phyloP scores from a whole-genome alignment of 1,140 invertebrate genomes.

The Pectinophora gossypiella region DNA sequence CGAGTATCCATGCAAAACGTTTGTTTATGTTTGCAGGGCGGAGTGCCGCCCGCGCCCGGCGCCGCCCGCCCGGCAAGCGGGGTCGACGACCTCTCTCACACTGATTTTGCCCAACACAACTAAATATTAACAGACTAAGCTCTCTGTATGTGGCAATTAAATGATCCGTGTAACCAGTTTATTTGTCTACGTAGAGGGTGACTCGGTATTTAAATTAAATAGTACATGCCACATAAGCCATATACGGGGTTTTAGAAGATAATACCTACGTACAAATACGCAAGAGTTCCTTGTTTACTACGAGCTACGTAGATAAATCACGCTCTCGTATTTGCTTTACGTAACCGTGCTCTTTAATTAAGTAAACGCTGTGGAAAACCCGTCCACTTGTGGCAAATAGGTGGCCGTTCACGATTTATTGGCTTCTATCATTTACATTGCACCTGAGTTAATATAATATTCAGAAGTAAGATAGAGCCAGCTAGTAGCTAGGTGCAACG shows the following conservation, averaged over 20 bases:
- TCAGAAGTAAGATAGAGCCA: not conserved
- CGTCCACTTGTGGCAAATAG: not conserved
- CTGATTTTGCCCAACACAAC: conserved; percentile 3
- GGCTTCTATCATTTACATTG: not conserved
- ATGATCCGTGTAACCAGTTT: conserved; percentile 2
- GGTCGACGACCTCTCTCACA: not conserved
- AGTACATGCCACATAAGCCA: no score
- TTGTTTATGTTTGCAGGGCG: conserved; percentile 20
- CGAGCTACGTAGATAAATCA: not conserved
- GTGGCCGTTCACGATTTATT: not conserved
- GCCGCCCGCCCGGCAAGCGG: not conserved
- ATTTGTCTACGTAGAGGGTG: not conserved
- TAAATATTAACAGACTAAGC: not conserved
- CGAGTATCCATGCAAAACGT: conserved; percentile 9
- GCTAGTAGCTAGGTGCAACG: not conserved
- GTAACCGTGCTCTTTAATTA: not conserved
- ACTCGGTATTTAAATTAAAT: not conserved
- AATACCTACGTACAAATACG: no score
- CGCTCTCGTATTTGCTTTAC: not conserved
- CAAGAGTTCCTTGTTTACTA: no score
- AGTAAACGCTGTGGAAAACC: not conserved
- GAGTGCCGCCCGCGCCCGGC: not conserved
- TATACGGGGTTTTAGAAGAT: no score
- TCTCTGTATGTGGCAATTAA: not conserved
- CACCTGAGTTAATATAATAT: not conserved